Evolutionary conservation across 2,113 vertebrate species (phyloP).

Genomic region (Arvicanthis niloticus): DNA sequence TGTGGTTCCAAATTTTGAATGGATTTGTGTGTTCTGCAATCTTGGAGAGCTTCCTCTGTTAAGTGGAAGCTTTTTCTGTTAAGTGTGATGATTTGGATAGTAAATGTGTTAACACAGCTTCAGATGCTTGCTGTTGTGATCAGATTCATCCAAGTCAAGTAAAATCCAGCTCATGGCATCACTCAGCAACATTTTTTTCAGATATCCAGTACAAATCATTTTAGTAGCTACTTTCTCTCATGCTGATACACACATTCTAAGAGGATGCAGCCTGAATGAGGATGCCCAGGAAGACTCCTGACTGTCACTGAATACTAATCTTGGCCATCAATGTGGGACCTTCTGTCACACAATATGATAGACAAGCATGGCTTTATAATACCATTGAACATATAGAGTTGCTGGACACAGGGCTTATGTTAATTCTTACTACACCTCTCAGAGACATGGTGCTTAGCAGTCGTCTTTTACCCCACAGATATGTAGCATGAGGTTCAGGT

Average conservation of each 20-base stretch:
- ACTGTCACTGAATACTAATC: fast-evolving
- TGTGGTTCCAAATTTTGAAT: background rate
- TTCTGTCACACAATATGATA: background rate
- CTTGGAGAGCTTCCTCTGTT: background rate
- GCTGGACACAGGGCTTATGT: background rate
- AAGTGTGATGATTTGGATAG: background rate
- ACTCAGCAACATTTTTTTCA: background rate
- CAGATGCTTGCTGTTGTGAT: background rate
- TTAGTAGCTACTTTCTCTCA: background rate
- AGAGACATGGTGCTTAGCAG: fast-evolving
- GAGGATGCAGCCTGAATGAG: background rate
- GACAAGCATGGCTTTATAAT: background rate
- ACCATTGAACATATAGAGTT: background rate
- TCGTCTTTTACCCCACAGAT: background rate
- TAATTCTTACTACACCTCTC: background rate
- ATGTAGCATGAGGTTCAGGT: background rate
- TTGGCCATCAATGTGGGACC: background rate
- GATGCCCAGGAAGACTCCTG: fast-evolving
- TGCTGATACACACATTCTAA: background rate
- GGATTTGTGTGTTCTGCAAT: background rate
- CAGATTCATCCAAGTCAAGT: background rate
- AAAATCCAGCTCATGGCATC: background rate
- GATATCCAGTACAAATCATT: background rate
- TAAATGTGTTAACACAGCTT: background rate
- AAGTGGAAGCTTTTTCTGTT: too few species aligned